phyloP scores from a whole-genome alignment of 2,888 invertebrate species.

The Troglohyphantes excavatus region DNA sequence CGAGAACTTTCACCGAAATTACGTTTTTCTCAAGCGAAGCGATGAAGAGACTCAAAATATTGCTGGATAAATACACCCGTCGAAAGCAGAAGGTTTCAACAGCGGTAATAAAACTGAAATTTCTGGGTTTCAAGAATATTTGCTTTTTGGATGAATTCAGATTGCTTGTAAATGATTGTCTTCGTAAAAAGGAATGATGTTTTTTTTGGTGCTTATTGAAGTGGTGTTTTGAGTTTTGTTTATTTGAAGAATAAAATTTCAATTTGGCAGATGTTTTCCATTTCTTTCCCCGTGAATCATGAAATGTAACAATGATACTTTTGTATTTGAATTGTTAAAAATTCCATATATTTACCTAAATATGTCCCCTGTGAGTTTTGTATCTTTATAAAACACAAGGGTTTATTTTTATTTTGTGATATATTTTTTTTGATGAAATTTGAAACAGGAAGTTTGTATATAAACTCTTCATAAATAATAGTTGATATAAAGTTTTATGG shows the following conservation, averaged over 20 bases:
- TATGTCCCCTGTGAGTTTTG: too few relatives aligned
- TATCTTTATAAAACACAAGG: too few relatives aligned
- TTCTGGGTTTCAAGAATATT: not conserved
- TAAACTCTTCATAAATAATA: too few relatives aligned
- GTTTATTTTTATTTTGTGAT: too few relatives aligned
- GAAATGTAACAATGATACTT: not conserved
- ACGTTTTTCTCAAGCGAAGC: constrained; percentile 45
- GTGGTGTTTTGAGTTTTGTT: not conserved
- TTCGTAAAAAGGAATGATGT: not conserved
- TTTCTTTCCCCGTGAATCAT: not conserved
- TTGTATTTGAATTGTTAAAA: not conserved
- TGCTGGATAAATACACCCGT: constrained; percentile 22
- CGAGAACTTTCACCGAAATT: constrained; percentile 56
- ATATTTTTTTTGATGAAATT: too few relatives aligned
- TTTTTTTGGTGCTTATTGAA: not conserved
- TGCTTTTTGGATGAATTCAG: not conserved
- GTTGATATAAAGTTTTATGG: too few relatives aligned
- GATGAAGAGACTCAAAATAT: constrained; percentile 24
- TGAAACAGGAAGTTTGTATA: too few relatives aligned
- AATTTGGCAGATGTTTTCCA: not conserved
- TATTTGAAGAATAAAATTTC: not conserved
- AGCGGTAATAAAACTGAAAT: constrained; percentile 39
- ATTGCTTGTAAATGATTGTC: not conserved
- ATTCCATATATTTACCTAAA: too few relatives aligned
- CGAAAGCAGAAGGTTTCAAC: constrained; percentile 1